Evolutionary conservation across 2,797 vertebrate genomes (phyloP).

Genomic region (Chelonia mydas): DNA sequence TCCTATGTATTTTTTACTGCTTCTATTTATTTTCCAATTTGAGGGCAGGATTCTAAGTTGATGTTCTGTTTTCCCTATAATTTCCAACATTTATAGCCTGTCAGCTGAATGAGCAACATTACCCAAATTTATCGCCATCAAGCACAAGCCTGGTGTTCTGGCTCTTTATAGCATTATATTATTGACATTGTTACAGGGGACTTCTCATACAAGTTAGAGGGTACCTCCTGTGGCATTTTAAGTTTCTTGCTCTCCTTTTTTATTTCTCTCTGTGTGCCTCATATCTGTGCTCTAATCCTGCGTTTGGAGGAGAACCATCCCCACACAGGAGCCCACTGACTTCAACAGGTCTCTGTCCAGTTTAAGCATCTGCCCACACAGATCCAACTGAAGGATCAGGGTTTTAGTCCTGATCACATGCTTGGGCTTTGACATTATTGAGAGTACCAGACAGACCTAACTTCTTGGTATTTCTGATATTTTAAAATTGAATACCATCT

Average conservation of each 20-base stretch:
- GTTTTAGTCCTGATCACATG: background rate
- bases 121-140: background rate
- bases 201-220: background rate
- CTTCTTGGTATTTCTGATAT: background rate
- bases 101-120: background rate
- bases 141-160: background rate
- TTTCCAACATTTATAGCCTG: background rate
- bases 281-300: background rate
- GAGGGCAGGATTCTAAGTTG: background rate
- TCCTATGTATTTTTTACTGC: conserved; percentile 3
- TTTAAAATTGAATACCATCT: background rate
- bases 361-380: background rate
- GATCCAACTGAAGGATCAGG: background rate
- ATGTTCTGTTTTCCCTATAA: conserved; percentile 10
- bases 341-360: background rate
- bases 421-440: background rate
- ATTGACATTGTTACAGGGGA: background rate
- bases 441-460: background rate
- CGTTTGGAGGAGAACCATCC: background rate
- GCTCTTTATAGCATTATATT: conserved; percentile 17
- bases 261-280: background rate
- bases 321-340: background rate
- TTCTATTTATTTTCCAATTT: background rate
- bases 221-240: background rate
- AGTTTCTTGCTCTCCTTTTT: background rate